A percentile compares a stretch with the other conserved stretches of the same genome.
Conservation (phyloP, 2,113 vertebrate species). For the Alouatta palliata region DNA sequence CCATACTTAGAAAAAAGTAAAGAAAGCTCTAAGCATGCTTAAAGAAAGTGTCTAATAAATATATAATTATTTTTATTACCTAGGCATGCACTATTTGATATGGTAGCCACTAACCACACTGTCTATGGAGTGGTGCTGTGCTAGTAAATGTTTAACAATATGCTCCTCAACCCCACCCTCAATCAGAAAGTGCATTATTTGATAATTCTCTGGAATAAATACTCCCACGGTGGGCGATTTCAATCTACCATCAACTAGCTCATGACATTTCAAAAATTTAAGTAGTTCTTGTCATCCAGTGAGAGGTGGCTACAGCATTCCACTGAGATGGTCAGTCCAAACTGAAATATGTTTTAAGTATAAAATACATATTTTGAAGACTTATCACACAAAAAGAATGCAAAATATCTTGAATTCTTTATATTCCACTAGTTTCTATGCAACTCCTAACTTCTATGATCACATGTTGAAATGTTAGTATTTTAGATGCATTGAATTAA, state of each 20-base stretch:
- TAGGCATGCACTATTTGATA: neutral
- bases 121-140: neutral
- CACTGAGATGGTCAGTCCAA: neutral
- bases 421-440: neutral
- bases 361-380: conserved; percentile 3
- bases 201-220: neutral
- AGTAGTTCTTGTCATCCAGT: neutral
- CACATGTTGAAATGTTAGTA: neutral
- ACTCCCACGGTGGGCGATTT: neutral
- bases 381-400: neutral
- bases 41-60: neutral
- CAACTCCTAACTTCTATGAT: too few species aligned
- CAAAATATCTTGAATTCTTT: neutral
- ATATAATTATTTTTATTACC: neutral
- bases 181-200: neutral
- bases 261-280: neutral
- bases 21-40: neutral
- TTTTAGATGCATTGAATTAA: neutral
- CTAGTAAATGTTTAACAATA: neutral
- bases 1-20: neutral
- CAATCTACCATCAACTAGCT: neutral
- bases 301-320: neutral
- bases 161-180: rapidly evolving
- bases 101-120: neutral
- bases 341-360: neutral